Evolutionary conservation across 2,888 invertebrate genomes (phyloP).

Genomic region (Hipparchia semele): DNA sequence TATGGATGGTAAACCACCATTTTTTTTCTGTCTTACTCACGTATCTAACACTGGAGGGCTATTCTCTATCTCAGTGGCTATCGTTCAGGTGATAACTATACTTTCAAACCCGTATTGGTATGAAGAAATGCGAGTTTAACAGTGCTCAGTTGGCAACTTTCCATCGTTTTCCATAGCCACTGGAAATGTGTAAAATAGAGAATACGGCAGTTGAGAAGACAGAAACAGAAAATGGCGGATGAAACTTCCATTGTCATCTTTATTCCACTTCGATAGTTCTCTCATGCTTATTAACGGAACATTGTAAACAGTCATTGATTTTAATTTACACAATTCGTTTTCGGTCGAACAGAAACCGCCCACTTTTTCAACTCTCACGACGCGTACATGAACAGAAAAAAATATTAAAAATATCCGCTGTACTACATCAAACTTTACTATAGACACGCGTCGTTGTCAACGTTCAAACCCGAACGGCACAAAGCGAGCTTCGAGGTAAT

Average conservation of each 20-base stretch:
- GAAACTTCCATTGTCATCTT: not conserved
- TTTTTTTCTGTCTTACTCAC: too few relatives aligned
- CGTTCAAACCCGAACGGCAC: conserved; percentile 10
- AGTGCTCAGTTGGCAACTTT: too few relatives aligned
- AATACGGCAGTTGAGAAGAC: not conserved
- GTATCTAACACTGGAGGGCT: too few relatives aligned
- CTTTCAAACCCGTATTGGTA: too few relatives aligned
- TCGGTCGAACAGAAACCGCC: not conserved
- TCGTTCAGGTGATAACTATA: too few relatives aligned
- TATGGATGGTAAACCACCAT: too few relatives aligned
- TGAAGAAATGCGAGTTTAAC: too few relatives aligned
- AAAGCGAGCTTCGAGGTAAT: conserved; percentile 27
- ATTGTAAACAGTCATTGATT: not conserved
- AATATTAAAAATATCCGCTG: not conserved
- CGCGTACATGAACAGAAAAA: not conserved
- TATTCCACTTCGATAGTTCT: not conserved
- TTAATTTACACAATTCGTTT: not conserved
- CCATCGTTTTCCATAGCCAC: too few relatives aligned
- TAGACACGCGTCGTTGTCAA: not conserved
- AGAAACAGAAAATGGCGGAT: not conserved
- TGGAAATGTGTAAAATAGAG: too few relatives aligned
- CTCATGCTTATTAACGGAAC: not conserved
- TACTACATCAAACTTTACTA: conserved; percentile 1
- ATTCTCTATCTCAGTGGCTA: too few relatives aligned
- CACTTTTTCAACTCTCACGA: not conserved